Percentiles rank a stretch among this genome's conserved stretches.
phyloP scores from a whole-genome alignment of 2,888 invertebrate genomes.

The Caenorhabditis auriculariae region DNA sequence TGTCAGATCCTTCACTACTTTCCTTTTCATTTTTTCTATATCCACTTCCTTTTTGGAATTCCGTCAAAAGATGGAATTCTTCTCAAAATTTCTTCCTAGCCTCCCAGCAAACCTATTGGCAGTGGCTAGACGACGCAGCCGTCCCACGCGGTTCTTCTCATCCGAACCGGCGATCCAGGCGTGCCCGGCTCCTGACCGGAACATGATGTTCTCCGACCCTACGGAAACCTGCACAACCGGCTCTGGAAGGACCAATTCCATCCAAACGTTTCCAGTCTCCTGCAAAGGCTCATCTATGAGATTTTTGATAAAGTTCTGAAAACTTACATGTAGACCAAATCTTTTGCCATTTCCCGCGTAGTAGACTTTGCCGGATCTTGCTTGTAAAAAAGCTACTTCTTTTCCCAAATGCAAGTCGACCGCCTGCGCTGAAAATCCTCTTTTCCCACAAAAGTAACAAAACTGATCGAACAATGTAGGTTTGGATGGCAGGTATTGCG shows the following conservation, averaged over 20 bases:
- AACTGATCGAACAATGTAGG: constrained; percentile 38
- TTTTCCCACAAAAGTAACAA: not conserved
- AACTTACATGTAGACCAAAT: constrained; percentile 67
- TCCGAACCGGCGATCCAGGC: constrained; percentile 54
- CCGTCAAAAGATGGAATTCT: too few relatives aligned
- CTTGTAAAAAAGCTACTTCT: constrained; percentile 87
- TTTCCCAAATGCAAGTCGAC: constrained; percentile 84
- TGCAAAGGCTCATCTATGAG: constrained; percentile 7
- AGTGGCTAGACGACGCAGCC: constrained; percentile 25
- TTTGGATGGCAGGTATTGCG: constrained; percentile 42
- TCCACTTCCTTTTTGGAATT: not conserved
- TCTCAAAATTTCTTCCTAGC: too few relatives aligned
- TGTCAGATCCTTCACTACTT: too few relatives aligned
- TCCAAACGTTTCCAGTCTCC: constrained; percentile 52
- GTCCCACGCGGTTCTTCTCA: constrained; percentile 35
- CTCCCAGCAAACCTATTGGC: constrained; percentile 17
- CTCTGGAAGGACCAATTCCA: constrained; percentile 53
- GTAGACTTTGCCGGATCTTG: constrained; percentile 87
- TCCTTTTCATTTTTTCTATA: not conserved
- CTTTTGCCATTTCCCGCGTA: constrained; percentile 83
- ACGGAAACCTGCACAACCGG: constrained; percentile 52
- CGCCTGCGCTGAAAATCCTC: constrained; percentile 62
- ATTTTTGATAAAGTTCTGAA: not conserved
- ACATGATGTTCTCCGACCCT: constrained; percentile 43
- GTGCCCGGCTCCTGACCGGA: constrained; percentile 58